Evolutionary conservation across 1,140 invertebrate species (phyloP), one percentile per base, ranked within the genome.

Genomic region (Xylocopa sonorina): DNA sequence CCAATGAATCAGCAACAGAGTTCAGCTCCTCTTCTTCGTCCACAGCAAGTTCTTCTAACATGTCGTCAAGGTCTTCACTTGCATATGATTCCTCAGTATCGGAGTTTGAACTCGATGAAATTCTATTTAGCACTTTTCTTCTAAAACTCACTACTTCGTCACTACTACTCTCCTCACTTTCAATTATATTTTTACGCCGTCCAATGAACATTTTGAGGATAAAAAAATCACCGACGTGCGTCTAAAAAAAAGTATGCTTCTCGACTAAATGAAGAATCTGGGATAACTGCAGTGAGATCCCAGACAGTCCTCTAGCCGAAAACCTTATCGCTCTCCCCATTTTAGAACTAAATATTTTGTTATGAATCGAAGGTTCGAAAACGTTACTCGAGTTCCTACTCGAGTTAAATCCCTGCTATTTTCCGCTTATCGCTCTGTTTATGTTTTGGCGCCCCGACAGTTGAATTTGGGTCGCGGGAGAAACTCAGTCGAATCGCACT

Each of bases 11-110:
- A 72, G 3, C 68, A 79, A 24, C 38, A 57, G 27, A 10, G 34
- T 9, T 66, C 48, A 46, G 24, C 34, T 72, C 16, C 48, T 79
- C 34, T 50, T 79, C 50, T 79, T 79, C 77, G 18, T 72, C 50
- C 48, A 48, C 3, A 79, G 77, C 48, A 38, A 72, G 67, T n/a
- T 71, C 58, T 64, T 79, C 38, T 57, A 79, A 57, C 29, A 79
- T 3, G 0, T 72, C 67, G 6, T 79, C 77, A 72, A 79, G 32
- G 9, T 73, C 50, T 66, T 73, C 68, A 79, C 51, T 73, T 46
- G 32, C 68, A 73, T 73, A 73, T 48, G 24, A 48, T 46, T 58
- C 21, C 34, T 73, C 68, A 43, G 16, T 57, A 48, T 79, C 62
- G 0, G 60, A 73, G 48, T 29, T 50, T 64, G 77, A 79, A 79